phyloP scores from a whole-genome alignment of 2,888 invertebrate genomes.

The Eremobia ochroleuca region DNA sequence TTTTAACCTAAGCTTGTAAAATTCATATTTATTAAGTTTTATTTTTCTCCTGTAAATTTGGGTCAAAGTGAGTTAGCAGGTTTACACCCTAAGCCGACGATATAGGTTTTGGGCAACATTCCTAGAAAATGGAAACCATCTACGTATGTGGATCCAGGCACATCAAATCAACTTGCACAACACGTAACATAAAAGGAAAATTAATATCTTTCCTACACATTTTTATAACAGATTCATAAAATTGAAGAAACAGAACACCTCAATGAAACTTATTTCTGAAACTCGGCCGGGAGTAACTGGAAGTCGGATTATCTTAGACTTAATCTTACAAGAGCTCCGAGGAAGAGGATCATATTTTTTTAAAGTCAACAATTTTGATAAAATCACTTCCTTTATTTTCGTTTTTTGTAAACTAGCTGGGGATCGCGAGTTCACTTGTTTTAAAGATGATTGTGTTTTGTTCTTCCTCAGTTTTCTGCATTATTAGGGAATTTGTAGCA shows the following conservation, averaged over 20 bases:
- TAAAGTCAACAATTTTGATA: constrained; percentile 65
- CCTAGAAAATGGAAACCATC: neutral
- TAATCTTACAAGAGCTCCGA: constrained; percentile 66
- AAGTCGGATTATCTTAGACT: constrained; percentile 68
- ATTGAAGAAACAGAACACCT: constrained; percentile 43
- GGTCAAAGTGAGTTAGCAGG: no score
- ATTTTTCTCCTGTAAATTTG: no score
- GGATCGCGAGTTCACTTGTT: constrained; percentile 13
- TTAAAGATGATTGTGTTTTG: constrained; percentile 4
- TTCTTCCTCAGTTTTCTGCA: constrained; percentile 5
- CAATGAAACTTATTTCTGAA: constrained; percentile 61
- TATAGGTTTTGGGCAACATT: neutral
- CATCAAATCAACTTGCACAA: neutral
- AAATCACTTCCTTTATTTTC: constrained; percentile 52
- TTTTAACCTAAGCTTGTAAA: no score
- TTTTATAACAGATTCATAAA: constrained; percentile 21
- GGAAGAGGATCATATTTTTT: constrained; percentile 59
- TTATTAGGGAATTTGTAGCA: constrained; percentile 2
- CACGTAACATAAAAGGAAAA: constrained; percentile 8
- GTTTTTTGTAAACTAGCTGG: constrained; percentile 25
- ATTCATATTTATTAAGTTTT: no score
- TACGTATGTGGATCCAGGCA: neutral
- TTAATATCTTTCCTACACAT: neutral
- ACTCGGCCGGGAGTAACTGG: constrained; percentile 62
- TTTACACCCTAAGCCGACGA: no score